phyloP scores from a whole-genome alignment of 2,797 vertebrate genomes.

The Characodon lateralis region DNA sequence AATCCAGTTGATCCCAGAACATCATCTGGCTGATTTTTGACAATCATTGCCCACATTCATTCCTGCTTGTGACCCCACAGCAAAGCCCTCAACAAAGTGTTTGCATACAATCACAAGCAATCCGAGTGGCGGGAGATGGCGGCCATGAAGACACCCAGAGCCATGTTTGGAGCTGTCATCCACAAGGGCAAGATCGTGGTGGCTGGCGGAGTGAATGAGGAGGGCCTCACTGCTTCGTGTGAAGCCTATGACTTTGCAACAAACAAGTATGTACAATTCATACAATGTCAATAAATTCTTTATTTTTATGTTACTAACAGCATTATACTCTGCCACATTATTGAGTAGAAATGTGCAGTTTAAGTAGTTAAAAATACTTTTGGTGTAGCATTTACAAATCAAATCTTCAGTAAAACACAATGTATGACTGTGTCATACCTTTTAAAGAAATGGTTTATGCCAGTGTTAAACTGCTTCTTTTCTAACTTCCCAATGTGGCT shows the following conservation, averaged over 20 bases:
- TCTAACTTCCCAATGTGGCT: background rate
- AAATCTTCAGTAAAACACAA: no score
- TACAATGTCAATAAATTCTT: background rate
- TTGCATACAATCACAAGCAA: conserved; percentile 95
- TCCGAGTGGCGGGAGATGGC: conserved; percentile 95
- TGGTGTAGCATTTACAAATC: no score
- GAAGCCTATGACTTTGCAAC: conserved; percentile 90
- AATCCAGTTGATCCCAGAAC: background rate
- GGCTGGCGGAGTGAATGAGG: conserved; percentile 93
- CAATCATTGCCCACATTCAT: background rate
- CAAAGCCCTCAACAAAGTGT: conserved; percentile 95
- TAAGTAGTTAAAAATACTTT: no score
- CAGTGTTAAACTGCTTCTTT: background rate
- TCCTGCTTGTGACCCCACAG: conserved; percentile 67
- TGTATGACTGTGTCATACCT: background rate
- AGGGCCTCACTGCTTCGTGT: conserved; percentile 87
- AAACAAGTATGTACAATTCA: conserved; percentile 88
- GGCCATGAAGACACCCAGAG: conserved; percentile 92
- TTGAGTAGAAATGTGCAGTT: no score
- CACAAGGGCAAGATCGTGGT: conserved; percentile 90
- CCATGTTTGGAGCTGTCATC: conserved; percentile 92
- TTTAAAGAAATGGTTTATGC: background rate
- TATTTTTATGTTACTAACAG: background rate
- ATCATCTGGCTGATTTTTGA: background rate
- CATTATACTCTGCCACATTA: background rate